phyloP scores from a whole-genome alignment of 2,797 vertebrate genomes.

The Spinus olivaceus region DNA sequence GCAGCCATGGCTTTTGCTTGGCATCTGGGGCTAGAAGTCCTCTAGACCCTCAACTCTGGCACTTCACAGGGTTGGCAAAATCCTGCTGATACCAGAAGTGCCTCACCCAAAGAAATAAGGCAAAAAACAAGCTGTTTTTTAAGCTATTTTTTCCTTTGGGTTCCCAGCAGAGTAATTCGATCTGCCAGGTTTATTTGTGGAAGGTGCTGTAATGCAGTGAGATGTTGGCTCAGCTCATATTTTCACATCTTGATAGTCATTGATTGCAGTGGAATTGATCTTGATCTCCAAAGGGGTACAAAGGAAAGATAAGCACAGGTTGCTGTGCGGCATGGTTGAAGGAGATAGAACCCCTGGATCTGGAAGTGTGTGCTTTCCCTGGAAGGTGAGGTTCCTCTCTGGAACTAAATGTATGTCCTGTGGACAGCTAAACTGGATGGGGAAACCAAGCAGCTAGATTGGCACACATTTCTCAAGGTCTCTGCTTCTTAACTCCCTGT shows the following conservation, averaged over 20 bases:
- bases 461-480: neutral
- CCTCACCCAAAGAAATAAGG: neutral
- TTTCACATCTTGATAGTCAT: neutral
- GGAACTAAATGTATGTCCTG: fast-evolving
- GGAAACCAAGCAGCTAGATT: neutral
- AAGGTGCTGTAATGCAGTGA: neutral
- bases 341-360: neutral
- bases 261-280: neutral
- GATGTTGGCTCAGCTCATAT: neutral
- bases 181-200: neutral
- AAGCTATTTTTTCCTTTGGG: neutral
- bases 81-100: neutral
- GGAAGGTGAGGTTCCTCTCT: neutral
- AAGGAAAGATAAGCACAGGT: neutral
- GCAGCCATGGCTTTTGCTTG: neutral
- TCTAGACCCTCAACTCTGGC: neutral
- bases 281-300: neutral
- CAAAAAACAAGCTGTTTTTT: neutral
- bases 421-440: neutral
- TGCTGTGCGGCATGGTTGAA: neutral
- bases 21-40: neutral
- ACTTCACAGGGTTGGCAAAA: neutral
- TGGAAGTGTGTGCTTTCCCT: neutral
- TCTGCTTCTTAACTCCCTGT: neutral
- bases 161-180: neutral